phyloP scores from a whole-genome alignment of 1,140 invertebrate species.

The Drosophila guanche region DNA sequence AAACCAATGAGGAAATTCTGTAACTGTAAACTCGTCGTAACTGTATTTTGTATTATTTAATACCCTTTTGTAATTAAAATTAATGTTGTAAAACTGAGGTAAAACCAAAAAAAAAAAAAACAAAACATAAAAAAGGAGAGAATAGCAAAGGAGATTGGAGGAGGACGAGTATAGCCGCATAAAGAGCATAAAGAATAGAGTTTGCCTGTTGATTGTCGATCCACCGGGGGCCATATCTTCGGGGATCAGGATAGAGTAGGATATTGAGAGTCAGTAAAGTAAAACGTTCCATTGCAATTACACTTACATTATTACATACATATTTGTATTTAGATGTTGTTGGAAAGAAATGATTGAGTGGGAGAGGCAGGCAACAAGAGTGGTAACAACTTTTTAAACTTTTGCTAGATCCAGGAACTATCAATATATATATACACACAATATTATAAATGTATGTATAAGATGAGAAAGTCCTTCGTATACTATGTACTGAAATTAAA shows the following conservation, averaged over 20 bases:
- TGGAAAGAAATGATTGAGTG: slow-evolving; percentile 36
- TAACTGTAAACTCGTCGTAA: slow-evolving; percentile 50
- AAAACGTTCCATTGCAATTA: slow-evolving; percentile 75
- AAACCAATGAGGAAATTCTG: slow-evolving; percentile 38
- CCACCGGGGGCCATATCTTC: not conserved
- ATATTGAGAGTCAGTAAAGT: slow-evolving; percentile 39
- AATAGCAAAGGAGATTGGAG: not conserved
- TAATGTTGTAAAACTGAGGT: slow-evolving; percentile 82
- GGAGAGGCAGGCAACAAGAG: slow-evolving; percentile 7
- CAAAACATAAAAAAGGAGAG: slow-evolving; percentile 10
- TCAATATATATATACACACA: slow-evolving; percentile 28
- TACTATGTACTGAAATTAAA: slow-evolving; percentile 80
- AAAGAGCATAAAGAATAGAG: slow-evolving; percentile 55
- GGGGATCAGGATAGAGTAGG: slow-evolving; percentile 39
- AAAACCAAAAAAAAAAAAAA: slow-evolving; percentile 48
- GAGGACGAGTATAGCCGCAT: slow-evolving; percentile 52
- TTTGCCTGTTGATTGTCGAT: slow-evolving; percentile 50
- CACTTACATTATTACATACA: slow-evolving; percentile 61
- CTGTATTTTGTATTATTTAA: slow-evolving; percentile 66
- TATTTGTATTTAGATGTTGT: slow-evolving; percentile 75
- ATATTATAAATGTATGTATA: slow-evolving; percentile 48
- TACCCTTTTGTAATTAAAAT: slow-evolving; percentile 70
- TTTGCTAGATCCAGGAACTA: slow-evolving; percentile 66
- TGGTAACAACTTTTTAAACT: slow-evolving; percentile 63
- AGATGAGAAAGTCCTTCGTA: slow-evolving; percentile 76